Percentiles rank a stretch among this genome's conserved stretches.
phyloP scores from a whole-genome alignment of 1,140 invertebrate species.

The Acarapis woodi region DNA sequence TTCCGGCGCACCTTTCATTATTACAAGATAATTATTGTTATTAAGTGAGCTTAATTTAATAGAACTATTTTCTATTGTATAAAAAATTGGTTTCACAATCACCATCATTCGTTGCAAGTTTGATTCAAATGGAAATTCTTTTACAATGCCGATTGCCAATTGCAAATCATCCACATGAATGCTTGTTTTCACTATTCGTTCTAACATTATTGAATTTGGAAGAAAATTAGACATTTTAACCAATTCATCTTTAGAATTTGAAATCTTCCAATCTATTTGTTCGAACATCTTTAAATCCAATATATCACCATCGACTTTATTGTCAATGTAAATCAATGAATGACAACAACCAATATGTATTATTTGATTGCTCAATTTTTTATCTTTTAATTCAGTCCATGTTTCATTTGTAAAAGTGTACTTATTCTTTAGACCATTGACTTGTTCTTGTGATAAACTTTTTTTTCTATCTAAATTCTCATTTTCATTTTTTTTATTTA shows the following conservation, averaged over 20 bases:
- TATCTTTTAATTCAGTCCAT: neutral
- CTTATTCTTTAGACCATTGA: too few species aligned
- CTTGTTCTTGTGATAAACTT: too few species aligned
- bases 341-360: conserved; percentile 48
- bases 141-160: conserved; percentile 11
- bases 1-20: neutral
- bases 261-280: conserved; percentile 21
- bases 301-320: conserved; percentile 41
- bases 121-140: conserved; percentile 14
- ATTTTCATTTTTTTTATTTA: neutral
- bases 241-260: neutral
- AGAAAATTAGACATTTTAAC: neutral
- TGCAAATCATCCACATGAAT: neutral
- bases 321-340: conserved; percentile 44
- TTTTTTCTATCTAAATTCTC: neutral
- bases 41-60: too few species aligned
- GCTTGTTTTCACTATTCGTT: conserved; percentile 4
- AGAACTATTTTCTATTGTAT: too few species aligned
- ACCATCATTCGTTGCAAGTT: conserved; percentile 40
- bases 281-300: conserved; percentile 62
- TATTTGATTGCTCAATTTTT: conserved; percentile 15
- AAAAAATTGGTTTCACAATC: conserved; percentile 30
- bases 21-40: neutral
- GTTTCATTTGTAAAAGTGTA: too few species aligned
- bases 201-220: neutral